phyloP scores from a whole-genome alignment of 2,113 vertebrate genomes.

The Anoura caudifer region DNA sequence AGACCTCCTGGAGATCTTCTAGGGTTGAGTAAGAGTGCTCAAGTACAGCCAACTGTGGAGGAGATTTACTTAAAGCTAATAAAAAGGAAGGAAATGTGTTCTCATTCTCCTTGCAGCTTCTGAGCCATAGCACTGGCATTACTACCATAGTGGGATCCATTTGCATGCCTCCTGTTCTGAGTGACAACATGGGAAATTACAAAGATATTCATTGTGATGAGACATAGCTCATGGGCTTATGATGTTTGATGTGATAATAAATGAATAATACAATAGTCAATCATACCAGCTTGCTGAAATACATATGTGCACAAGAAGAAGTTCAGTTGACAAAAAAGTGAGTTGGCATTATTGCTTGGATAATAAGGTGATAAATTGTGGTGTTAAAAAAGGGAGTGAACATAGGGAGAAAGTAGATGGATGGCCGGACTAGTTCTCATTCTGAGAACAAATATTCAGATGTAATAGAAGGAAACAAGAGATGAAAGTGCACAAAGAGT shows the following conservation, averaged over 20 bases:
- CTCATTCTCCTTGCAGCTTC: not conserved
- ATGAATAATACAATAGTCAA: not conserved
- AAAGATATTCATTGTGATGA: conserved; percentile 5
- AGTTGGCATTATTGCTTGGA: not conserved
- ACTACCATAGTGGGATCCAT: not conserved
- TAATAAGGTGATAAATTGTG: not conserved
- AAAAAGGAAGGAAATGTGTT: conserved; percentile 25
- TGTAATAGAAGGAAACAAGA: not conserved
- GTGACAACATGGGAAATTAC: not conserved
- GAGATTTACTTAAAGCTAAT: conserved; percentile 39
- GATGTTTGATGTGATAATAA: not conserved
- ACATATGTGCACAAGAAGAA: not conserved
- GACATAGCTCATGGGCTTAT: not conserved
- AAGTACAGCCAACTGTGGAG: conserved; percentile 38
- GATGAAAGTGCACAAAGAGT: not conserved
- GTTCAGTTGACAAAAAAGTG: not conserved
- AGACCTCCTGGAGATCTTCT: not conserved
- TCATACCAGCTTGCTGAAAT: not conserved
- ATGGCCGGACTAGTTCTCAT: not conserved
- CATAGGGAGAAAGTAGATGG: not conserved
- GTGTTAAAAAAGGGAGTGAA: not conserved
- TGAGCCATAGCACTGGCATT: not conserved
- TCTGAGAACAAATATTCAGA: not conserved
- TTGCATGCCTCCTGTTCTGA: not conserved
- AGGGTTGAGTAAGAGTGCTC: conserved; percentile 3